Conservation (phyloP, 2,113 vertebrate genomes). For the Pseudonaja textilis region DNA sequence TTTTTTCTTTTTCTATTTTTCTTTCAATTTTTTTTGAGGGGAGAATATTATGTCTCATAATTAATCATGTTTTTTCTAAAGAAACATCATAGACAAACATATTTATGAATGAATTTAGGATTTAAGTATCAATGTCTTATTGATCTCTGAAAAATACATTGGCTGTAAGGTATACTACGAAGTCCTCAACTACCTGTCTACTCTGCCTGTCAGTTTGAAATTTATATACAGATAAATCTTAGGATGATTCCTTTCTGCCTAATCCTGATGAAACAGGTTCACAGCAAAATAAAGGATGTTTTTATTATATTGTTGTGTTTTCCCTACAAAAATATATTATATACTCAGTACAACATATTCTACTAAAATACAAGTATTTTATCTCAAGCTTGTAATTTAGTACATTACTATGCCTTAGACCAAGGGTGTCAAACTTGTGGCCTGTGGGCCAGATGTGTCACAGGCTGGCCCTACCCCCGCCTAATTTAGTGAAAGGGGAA, state of each 20-base stretch:
- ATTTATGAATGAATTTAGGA: neutral
- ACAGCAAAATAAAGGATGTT: neutral
- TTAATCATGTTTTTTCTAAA: neutral
- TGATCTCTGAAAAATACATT: neutral
- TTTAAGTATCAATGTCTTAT: neutral
- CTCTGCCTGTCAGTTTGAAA: neutral
- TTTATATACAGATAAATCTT: neutral
- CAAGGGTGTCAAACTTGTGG: too few relatives aligned
- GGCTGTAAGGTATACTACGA: neutral
- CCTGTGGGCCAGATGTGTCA: too few relatives aligned
- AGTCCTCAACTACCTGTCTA: neutral
- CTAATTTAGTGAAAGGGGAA: too few relatives aligned
- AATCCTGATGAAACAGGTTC: fast-evolving
- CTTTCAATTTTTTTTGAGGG: neutral
- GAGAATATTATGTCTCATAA: neutral
- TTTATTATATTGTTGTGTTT: neutral
- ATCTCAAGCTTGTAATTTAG: neutral
- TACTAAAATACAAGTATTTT: neutral
- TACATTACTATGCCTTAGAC: neutral
- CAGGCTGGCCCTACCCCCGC: too few relatives aligned
- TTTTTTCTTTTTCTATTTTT: too few relatives aligned
- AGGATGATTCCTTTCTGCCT: neutral
- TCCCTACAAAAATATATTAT: neutral
- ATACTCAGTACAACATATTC: neutral
- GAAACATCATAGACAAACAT: neutral